Conservation (phyloP, 2,888 invertebrate genomes). For the Scotopteryx bipunctaria region DNA sequence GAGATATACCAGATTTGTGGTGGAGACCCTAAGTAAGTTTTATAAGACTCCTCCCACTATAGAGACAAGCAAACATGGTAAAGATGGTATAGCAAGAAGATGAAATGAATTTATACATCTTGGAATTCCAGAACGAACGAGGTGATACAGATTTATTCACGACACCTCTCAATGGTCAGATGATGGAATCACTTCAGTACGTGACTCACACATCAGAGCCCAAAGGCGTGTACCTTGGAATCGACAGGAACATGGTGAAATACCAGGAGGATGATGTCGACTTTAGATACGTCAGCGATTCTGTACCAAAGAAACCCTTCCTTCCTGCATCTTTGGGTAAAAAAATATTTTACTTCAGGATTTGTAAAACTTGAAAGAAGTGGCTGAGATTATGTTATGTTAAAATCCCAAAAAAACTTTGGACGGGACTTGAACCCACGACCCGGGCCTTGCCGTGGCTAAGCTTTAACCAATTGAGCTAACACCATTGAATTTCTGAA, state of each 20-base stretch:
- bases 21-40: no score
- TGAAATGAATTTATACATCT: neutral
- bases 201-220: conserved; percentile 43
- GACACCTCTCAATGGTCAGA: conserved; percentile 58
- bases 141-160: conserved; percentile 36
- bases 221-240: conserved; percentile 68
- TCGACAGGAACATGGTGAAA: conserved; percentile 67
- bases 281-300: conserved; percentile 78
- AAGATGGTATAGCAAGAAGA: no score
- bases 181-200: conserved; percentile 60
- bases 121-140: conserved; percentile 46
- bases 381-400: no score
- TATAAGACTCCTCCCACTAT: no score
- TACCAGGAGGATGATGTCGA: conserved; percentile 76
- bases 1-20: no score
- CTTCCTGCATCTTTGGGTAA: conserved; percentile 79
- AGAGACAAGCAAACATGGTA: no score
- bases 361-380: no score
- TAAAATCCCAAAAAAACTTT: no score
- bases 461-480: no score
- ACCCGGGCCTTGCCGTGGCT: no score
- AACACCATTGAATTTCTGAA: no score
- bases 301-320: conserved; percentile 70
- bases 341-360: conserved; percentile 27
- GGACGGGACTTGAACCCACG: no score